Conservation (phyloP, 2,888 invertebrate species). For the Platycheirus albimanus region DNA sequence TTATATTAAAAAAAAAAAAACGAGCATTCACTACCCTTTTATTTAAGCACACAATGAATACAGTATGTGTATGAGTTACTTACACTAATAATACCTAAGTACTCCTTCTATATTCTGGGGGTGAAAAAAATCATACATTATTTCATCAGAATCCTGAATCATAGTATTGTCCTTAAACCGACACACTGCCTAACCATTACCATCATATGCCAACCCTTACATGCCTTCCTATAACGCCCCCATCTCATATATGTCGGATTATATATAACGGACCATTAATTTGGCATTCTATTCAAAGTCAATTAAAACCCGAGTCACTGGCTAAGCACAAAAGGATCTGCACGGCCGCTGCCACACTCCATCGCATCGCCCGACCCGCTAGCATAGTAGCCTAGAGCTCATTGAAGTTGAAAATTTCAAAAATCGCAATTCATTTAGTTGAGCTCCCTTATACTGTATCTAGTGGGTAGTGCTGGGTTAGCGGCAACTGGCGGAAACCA, state of each 20-base stretch:
- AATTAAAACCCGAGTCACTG: constrained; percentile 71
- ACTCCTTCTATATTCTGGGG: too few relatives aligned
- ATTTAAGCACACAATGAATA: too few relatives aligned
- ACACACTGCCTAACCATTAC: neutral
- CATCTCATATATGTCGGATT: constrained; percentile 19
- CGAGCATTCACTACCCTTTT: too few relatives aligned
- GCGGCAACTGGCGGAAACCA: constrained; percentile 68
- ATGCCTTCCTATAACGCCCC: neutral
- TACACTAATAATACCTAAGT: too few relatives aligned
- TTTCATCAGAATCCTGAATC: neutral
- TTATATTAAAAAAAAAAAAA: too few relatives aligned
- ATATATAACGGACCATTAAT: constrained; percentile 70
- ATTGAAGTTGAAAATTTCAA: constrained; percentile 56
- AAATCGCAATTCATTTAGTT: constrained; percentile 58
- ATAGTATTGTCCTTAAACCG: neutral
- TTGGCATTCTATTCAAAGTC: constrained; percentile 73
- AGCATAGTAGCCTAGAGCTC: neutral
- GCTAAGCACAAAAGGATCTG: constrained; percentile 67
- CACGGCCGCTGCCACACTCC: constrained; percentile 12
- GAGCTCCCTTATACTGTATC: constrained; percentile 17
- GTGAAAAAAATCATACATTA: too few relatives aligned
- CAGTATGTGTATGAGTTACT: too few relatives aligned
- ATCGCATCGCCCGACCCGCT: neutral
- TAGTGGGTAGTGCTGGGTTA: constrained; percentile 31
- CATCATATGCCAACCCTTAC: neutral